These are phyloP conservation scores for Erebia palarica DNA, from an alignment of 2,888 invertebrate species.

Conservation along the genomic window DNA sequence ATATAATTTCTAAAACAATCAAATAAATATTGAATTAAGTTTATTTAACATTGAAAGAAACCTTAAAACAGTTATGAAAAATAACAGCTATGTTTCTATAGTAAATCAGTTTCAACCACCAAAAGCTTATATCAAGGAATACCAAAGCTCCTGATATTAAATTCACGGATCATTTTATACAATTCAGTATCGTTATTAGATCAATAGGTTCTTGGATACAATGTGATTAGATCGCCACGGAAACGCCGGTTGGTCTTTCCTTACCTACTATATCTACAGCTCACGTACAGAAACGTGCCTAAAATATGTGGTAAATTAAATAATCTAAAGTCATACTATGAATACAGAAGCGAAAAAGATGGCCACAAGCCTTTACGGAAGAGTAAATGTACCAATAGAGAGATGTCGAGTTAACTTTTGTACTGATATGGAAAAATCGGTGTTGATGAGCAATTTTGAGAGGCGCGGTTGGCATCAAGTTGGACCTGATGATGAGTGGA, in stretches of 20 bases:
- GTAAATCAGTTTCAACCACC: background rate
- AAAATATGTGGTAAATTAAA: slow-evolving; percentile 8
- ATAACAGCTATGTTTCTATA: background rate
- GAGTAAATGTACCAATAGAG: slow-evolving; percentile 59
- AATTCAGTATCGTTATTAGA: slow-evolving; percentile 19
- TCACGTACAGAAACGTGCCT: slow-evolving; percentile 18
- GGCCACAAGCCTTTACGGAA: slow-evolving; percentile 74
- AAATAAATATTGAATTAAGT: too few relatives aligned
- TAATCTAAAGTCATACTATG: slow-evolving; percentile 12
- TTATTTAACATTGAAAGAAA: too few relatives aligned
- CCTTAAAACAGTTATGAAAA: too few relatives aligned
- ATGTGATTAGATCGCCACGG: slow-evolving; percentile 20
- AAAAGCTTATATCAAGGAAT: background rate
- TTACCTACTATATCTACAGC: slow-evolving; percentile 3
- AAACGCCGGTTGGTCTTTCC: slow-evolving; percentile 16
- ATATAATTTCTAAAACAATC: too few relatives aligned
- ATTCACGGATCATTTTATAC: background rate
- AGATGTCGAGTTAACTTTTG: slow-evolving; percentile 51
- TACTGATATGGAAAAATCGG: slow-evolving; percentile 94
- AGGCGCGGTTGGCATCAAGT: slow-evolving; percentile 92
- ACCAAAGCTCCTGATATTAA: background rate
- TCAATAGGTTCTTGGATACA: slow-evolving; percentile 23
- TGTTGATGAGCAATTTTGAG: slow-evolving; percentile 94
- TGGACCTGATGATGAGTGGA: slow-evolving; percentile 96
- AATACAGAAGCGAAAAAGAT: slow-evolving; percentile 25